phyloP scores from a whole-genome alignment of 1,140 invertebrate genomes.

The Lasioglossum albipes region DNA sequence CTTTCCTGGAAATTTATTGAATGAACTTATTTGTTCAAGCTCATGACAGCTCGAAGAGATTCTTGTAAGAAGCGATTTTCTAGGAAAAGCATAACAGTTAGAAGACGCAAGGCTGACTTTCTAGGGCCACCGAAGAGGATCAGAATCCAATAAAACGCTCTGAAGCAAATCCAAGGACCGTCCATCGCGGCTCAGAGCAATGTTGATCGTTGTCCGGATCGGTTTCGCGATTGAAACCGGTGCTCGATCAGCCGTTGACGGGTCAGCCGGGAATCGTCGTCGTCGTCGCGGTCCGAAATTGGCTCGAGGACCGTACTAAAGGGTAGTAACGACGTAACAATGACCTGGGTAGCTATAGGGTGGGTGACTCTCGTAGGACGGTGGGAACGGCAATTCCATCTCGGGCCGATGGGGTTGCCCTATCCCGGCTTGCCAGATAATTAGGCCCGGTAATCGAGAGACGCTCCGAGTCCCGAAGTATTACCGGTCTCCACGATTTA shows the following conservation, averaged over 20 bases:
- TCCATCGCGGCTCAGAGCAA: too few relatives aligned
- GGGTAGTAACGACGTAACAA: slow-evolving; percentile 79
- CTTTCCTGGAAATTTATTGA: too few relatives aligned
- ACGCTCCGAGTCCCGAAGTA: slow-evolving; percentile 66
- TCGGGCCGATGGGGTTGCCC: slow-evolving; percentile 69
- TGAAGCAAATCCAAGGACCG: too few relatives aligned
- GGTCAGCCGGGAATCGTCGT: slow-evolving; percentile 53
- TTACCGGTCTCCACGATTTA: slow-evolving; percentile 58
- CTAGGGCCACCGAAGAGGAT: too few relatives aligned
- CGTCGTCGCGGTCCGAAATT: slow-evolving; percentile 60
- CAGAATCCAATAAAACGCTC: too few relatives aligned
- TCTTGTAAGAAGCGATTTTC: too few relatives aligned
- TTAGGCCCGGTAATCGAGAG: slow-evolving; percentile 78
- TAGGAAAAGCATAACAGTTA: too few relatives aligned
- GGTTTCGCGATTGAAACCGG: slow-evolving; percentile 39
- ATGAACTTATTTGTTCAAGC: too few relatives aligned
- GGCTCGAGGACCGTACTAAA: slow-evolving; percentile 64
- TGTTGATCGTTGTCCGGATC: neutral
- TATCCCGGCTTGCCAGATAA: slow-evolving; percentile 71
- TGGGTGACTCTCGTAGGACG: slow-evolving; percentile 67
- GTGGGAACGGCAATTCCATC: slow-evolving; percentile 70
- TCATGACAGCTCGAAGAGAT: too few relatives aligned
- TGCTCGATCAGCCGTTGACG: slow-evolving; percentile 34
- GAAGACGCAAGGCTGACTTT: too few relatives aligned
- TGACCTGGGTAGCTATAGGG: slow-evolving; percentile 66